Percentiles rank a stretch among this genome's conserved stretches.
phyloP scores from a whole-genome alignment of 2,113 vertebrate genomes.

The Craseonycteris thonglongyai region DNA sequence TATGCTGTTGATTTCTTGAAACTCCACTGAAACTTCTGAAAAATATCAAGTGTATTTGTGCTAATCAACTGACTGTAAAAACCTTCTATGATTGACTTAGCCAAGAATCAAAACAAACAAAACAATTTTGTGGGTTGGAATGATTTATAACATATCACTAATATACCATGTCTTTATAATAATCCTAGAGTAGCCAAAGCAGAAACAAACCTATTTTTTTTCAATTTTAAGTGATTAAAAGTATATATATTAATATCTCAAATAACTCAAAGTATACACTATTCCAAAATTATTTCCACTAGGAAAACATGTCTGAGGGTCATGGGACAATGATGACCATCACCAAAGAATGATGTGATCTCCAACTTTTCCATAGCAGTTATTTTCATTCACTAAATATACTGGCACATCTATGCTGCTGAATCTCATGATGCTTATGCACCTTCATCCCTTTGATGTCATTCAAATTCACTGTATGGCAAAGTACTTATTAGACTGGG shows the following conservation, averaged over 20 bases:
- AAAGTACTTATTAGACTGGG: not conserved
- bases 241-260: not conserved
- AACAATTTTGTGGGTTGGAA: not conserved
- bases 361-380: not conserved
- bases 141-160: not conserved
- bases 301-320: not conserved
- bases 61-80: not conserved
- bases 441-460: not conserved
- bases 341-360: not conserved
- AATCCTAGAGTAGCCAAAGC: not conserved
- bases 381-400: slow-evolving; percentile 8
- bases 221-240: not conserved
- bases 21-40: not conserved
- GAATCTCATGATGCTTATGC: not conserved
- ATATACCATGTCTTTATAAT: not conserved
- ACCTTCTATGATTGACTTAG: not conserved
- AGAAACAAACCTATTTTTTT: slow-evolving; percentile 2
- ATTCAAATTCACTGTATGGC: not conserved
- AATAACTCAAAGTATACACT: not conserved
- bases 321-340: not conserved
- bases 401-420: not conserved
- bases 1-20: not conserved
- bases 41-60: not conserved
- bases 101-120: not conserved
- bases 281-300: not conserved